Percentiles rank a stretch among this genome's conserved stretches.
Conservation (phyloP, 2,797 vertebrate genomes). For the Syncerus caffer region DNA sequence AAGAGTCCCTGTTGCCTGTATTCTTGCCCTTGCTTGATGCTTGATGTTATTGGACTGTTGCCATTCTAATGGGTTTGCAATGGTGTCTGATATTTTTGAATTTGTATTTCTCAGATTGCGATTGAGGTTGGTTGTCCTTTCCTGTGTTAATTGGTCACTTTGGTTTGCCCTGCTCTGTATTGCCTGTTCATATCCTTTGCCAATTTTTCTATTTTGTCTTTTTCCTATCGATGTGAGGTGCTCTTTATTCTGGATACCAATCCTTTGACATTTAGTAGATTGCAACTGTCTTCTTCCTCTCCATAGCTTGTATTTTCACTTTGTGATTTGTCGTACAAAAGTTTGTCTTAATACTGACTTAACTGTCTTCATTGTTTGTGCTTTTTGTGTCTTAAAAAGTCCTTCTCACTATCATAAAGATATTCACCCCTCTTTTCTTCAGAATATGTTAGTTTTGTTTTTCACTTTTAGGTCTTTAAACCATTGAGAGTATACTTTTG, state of each 20-base stretch:
- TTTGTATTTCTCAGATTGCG: not conserved
- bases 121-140: not conserved
- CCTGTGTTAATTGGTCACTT: not conserved
- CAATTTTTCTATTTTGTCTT: not conserved
- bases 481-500: not conserved
- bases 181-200: not conserved
- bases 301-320: not conserved
- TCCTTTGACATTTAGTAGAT: not conserved
- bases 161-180: not conserved
- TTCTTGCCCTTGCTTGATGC: not conserved
- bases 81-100: not conserved
- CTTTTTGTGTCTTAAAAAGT: not conserved
- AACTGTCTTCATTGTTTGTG: not conserved
- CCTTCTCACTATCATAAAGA: not conserved
- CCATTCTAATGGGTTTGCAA: not conserved
- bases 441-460: constrained; percentile 32
- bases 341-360: not conserved
- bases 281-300: not conserved
- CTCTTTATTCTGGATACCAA: not conserved
- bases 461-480: constrained; percentile 12
- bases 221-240: not conserved
- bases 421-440: not conserved
- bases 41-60: not conserved
- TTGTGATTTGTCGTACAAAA: not conserved
- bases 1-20: not conserved